These are phyloP conservation scores for Cynaeus angustus DNA, from an alignment of 2,888 invertebrate genomes.

Conservation along the genomic window DNA sequence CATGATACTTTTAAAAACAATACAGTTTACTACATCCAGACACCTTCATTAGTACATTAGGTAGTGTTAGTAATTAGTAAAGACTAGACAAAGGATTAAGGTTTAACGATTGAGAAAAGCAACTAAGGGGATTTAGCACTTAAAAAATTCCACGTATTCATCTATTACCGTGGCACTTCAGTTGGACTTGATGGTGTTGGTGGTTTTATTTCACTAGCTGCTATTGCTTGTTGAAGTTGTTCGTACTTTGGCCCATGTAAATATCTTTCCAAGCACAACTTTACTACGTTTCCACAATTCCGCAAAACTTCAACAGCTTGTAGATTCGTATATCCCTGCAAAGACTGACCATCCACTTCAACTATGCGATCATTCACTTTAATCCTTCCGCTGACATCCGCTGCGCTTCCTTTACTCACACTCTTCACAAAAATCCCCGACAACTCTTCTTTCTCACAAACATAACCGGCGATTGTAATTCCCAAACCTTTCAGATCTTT, in stretches of 20 bases:
- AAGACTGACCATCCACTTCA: slow-evolving; percentile 95
- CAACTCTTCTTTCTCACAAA: slow-evolving; percentile 97
- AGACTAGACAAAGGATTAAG: slow-evolving; percentile 57
- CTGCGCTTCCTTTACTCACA: slow-evolving; percentile 96
- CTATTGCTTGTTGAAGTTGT: slow-evolving; percentile 90
- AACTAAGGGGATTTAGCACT: slow-evolving; percentile 64
- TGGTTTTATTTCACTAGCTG: slow-evolving; percentile 83
- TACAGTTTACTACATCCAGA: slow-evolving; percentile 57
- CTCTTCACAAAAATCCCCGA: slow-evolving; percentile 99
- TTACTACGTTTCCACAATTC: slow-evolving; percentile 93
- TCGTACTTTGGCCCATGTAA: slow-evolving; percentile 92
- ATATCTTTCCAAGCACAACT: slow-evolving; percentile 91
- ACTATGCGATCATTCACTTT: slow-evolving; percentile 98
- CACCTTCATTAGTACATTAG: slow-evolving; percentile 61
- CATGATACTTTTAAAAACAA: slow-evolving; percentile 60
- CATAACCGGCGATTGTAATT: slow-evolving; percentile 97
- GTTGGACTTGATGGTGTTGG: slow-evolving; percentile 73
- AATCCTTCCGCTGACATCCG: slow-evolving; percentile 93
- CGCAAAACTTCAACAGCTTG: slow-evolving; percentile 97
- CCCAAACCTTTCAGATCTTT: slow-evolving; percentile 96
- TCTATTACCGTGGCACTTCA: slow-evolving; percentile 75
- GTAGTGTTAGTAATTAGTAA: slow-evolving; percentile 49
- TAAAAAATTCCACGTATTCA: slow-evolving; percentile 55
- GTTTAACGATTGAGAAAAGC: slow-evolving; percentile 56
- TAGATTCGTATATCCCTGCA: slow-evolving; percentile 97